phyloP scores from a whole-genome alignment of 2,113 vertebrate species.

The Anseranas semipalmata region DNA sequence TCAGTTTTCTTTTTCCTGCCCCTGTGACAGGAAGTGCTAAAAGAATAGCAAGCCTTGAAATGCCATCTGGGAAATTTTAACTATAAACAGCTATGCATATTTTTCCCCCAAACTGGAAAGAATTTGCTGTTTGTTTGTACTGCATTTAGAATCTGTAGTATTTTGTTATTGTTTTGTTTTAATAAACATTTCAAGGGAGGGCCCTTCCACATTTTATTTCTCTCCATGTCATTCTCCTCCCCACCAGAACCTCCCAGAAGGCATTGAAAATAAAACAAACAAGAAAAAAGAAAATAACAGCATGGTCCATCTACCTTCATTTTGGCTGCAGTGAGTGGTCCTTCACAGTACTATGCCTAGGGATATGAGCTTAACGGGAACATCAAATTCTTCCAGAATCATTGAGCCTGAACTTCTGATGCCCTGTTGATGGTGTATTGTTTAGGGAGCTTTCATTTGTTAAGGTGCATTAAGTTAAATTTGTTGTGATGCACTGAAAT shows the following conservation, averaged over 20 bases:
- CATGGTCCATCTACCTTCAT: background rate
- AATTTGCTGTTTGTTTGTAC: slow-evolving; percentile 36
- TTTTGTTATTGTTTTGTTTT: slow-evolving; percentile 39
- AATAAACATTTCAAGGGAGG: background rate
- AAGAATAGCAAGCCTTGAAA: slow-evolving; percentile 31
- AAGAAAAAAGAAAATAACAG: background rate
- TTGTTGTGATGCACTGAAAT: slow-evolving; percentile 45
- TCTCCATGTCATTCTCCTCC: background rate
- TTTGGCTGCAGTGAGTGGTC: background rate
- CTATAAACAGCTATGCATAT: slow-evolving; percentile 15
- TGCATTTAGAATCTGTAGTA: slow-evolving; percentile 7
- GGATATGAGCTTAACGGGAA: background rate
- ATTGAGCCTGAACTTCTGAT: background rate
- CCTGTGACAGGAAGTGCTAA: background rate
- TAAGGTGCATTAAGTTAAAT: slow-evolving; percentile 33
- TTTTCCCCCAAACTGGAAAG: slow-evolving; percentile 8
- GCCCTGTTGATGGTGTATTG: background rate
- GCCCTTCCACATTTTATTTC: background rate
- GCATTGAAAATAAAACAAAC: background rate
- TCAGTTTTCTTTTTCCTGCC: background rate
- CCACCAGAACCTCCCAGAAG: background rate
- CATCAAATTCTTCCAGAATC: background rate
- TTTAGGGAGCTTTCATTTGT: slow-evolving; percentile 30
- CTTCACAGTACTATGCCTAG: background rate
- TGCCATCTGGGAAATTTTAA: slow-evolving; percentile 43